These are phyloP conservation scores for Sitodiplosis mosellana DNA, from an alignment of 1,140 invertebrate species.

Conservation along the genomic window DNA sequence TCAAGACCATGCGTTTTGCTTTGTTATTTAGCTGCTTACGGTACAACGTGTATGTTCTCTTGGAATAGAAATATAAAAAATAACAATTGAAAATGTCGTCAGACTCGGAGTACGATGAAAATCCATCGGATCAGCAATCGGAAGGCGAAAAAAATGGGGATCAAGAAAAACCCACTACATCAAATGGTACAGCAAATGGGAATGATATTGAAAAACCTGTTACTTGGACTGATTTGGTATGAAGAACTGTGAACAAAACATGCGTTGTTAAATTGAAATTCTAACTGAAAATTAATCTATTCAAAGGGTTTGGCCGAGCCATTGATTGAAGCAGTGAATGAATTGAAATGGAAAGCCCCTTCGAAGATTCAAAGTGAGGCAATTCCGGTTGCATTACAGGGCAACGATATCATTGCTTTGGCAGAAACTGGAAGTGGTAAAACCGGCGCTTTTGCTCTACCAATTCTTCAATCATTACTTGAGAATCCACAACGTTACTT, in stretches of 20 bases:
- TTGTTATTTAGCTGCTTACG: too few species aligned
- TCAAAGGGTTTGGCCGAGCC: constrained; percentile 75
- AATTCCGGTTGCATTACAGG: constrained; percentile 76
- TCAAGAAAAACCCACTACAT: too few species aligned
- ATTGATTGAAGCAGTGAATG: constrained; percentile 76
- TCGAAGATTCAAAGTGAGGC: constrained; percentile 90
- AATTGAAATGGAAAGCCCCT: constrained; percentile 84
- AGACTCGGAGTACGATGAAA: too few species aligned
- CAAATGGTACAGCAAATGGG: not conserved
- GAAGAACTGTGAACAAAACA: constrained; percentile 4
- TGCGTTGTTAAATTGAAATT: constrained; percentile 2
- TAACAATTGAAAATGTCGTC: too few species aligned
- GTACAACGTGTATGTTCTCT: too few species aligned
- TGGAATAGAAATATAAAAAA: too few species aligned
- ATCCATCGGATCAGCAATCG: too few species aligned
- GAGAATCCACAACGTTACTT: constrained; percentile 87
- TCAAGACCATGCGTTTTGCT: too few species aligned
- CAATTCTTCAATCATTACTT: constrained; percentile 80
- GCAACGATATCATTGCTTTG: constrained; percentile 89
- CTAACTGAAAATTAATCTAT: constrained; percentile 2
- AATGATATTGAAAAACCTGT: constrained; percentile 22
- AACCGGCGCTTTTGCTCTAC: constrained; percentile 91
- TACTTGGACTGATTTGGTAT: constrained; percentile 43
- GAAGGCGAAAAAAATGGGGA: too few species aligned
- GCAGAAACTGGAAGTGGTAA: constrained; percentile 98